These are phyloP conservation scores for Chelidonichthys spinosus DNA, from an alignment of 2,797 vertebrate species.

Conservation along the genomic window DNA sequence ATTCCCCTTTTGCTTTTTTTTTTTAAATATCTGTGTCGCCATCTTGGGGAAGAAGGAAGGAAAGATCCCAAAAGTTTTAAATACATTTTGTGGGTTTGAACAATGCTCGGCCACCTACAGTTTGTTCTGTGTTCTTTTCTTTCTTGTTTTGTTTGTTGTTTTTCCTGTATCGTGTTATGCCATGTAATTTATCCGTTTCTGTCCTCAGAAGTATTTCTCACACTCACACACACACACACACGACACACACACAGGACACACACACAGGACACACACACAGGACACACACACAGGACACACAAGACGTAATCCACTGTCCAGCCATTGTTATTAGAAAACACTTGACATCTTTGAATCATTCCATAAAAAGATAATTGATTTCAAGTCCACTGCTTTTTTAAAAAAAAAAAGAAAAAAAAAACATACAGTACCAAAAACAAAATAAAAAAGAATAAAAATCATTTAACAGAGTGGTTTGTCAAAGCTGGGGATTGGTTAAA, in stretches of 20 bases:
- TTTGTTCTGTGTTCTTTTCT: not conserved
- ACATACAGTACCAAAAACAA: slow-evolving; percentile 55
- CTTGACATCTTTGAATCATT: slow-evolving; percentile 61
- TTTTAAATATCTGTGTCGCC: not conserved
- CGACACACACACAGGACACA: not conserved
- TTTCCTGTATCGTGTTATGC: not conserved
- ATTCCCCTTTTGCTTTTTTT: not conserved
- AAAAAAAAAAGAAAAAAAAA: not conserved
- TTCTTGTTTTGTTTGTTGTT: slow-evolving; percentile 6
- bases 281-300: not conserved
- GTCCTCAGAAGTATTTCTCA: not conserved
- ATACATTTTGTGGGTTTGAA: not conserved
- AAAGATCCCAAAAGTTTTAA: not conserved
- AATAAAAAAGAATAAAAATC: slow-evolving; percentile 46
- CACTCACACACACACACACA: not conserved
- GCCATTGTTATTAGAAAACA: slow-evolving; percentile 65
- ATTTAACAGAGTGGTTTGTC: slow-evolving; percentile 23
- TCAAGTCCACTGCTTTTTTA: slow-evolving; percentile 32
- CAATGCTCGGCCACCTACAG: not conserved
- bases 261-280: not conserved
- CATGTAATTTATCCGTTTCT: slow-evolving; percentile 2
- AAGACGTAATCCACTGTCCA: slow-evolving; percentile 22
- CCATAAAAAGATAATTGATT: slow-evolving; percentile 56
- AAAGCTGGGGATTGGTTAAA: slow-evolving; percentile 19
- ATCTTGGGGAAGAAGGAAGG: slow-evolving; percentile 12